Base-by-base conservation (phyloP, 2,888 invertebrate species). In the Ichneumoninae sp. region DNA sequence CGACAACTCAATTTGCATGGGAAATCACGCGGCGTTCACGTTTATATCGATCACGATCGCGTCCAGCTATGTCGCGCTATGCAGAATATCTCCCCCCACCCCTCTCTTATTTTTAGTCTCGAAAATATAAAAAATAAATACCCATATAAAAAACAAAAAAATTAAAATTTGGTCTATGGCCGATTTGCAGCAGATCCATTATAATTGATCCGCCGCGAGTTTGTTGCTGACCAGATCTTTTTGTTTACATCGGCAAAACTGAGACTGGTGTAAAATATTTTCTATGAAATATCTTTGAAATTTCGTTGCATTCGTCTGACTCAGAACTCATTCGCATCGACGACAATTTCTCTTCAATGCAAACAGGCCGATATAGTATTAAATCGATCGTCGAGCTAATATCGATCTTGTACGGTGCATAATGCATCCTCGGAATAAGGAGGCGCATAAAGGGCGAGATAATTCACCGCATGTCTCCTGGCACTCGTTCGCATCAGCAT, bases 1-100 rank as follows among this genome's bases (percentile, higher is more conserved):
- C 82, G 82, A 91, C 91, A 91, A 91, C 90, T 91, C 90, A 90
- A 91, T 91, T 91, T 91, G 91, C 91, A 91, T 91, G 90, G 88
- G 89, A 91, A 91, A 91, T 91, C 90, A 90, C 89, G 89, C 88
- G 86, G 83, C 74, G 54, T 60, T 79, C 71, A 22, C 79, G 79
- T 40, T 76, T 52, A 66, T 66, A 66, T 76, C 76, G 76, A 22
- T 76, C 76, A 26, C 52, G 76, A 76, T 76, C 76, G 66, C 50
- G 13, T 47, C 60, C 50, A 50, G 52, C 62, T 62, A 30, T 33
- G 60, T 62, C 33, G 60, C 60, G n/a, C 60, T 62, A 33, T 30
- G 60, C 30, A 30, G 60, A 62, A n/a, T 30, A 16, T 22, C 22
- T 57, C 54, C 1, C 26, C 10, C 54, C 5, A 22, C 26, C 30